Percentiles rank a stretch among this genome's conserved stretches.
Conservation (phyloP, 2,113 vertebrate species). For the Calidris pygmaea region DNA sequence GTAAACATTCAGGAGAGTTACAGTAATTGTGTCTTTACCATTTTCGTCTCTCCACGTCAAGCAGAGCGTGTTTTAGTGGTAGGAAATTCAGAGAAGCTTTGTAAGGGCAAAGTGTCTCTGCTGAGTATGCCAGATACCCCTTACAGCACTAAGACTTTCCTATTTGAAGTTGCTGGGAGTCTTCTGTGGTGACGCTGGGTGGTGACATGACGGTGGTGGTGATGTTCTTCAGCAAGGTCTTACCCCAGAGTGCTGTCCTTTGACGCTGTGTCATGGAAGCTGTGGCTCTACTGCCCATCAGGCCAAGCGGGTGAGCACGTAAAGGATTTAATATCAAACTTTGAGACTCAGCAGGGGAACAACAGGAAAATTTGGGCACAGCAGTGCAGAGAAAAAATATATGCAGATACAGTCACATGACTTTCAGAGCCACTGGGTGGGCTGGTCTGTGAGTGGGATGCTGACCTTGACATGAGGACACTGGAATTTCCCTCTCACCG, state of each 20-base stretch:
- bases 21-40: slow-evolving; percentile 23
- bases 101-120: background rate
- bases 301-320: background rate
- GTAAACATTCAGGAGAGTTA: background rate
- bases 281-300: background rate
- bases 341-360: background rate
- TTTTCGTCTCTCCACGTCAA: background rate
- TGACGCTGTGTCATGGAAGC: background rate
- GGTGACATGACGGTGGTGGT: background rate
- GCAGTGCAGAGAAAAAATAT: background rate
- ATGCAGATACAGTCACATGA: background rate
- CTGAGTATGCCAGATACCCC: background rate
- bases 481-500: background rate
- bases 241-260: background rate
- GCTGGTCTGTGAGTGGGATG: background rate
- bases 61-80: background rate
- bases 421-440: background rate
- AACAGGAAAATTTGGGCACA: background rate
- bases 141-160: background rate
- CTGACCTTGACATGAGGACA: background rate
- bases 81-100: background rate
- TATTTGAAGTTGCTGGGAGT: background rate
- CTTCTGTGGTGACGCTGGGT: background rate
- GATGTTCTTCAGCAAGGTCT: background rate
- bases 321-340: background rate